Base-by-base conservation (phyloP, 2,113 vertebrate species). In the Phalacrocorax aristotelis region DNA sequence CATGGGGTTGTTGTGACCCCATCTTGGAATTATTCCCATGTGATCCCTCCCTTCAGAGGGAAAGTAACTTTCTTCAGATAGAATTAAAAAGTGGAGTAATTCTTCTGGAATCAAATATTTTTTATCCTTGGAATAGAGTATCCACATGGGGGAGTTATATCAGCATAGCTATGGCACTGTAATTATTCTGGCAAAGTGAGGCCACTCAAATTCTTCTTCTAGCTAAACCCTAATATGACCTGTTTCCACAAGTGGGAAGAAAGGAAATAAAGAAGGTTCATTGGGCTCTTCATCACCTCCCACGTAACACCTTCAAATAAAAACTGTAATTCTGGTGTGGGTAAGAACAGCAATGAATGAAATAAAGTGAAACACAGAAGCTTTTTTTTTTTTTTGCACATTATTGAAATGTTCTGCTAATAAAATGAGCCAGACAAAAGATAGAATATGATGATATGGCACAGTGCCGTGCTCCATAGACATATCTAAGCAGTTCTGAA, bases 61-160 rank as follows among this genome's bases (percentile, higher is more conserved):
- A 36, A 71, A 70, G n/a, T 49, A 49, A n/a, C 62, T 75, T 89
- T 87, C 32, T 69, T 91, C 44, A 82, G 34, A 49, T 14, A n/a
- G 54, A 76, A 91, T 72, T 95, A 87, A 90, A 87, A 87, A 72
- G 75, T 49, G 54, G 65, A 69, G 74, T 83, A 92, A 91, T 92
- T 92, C 91, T 52, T 91, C 36, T 32, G 34, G 57, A 89, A 95
- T 77, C 42, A 76, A 93, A 20, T 46, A 49, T 61, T 48, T 87
- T 89, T 92, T 42, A 58, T 92, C 83, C 61, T 79, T 79, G 49
- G 51, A 95, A 58, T 62, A 79, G 57, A 96, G 40, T 89, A 97
- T 95, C 94, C 94, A 96, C 96, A 89, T 84, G 95, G 83, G 94
- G 92, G 95, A 97, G 95, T 92, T 97, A 61, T 93, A 89, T 95